phyloP scores from a whole-genome alignment of 2,888 invertebrate genomes.

The Eurytoma adleriae region DNA sequence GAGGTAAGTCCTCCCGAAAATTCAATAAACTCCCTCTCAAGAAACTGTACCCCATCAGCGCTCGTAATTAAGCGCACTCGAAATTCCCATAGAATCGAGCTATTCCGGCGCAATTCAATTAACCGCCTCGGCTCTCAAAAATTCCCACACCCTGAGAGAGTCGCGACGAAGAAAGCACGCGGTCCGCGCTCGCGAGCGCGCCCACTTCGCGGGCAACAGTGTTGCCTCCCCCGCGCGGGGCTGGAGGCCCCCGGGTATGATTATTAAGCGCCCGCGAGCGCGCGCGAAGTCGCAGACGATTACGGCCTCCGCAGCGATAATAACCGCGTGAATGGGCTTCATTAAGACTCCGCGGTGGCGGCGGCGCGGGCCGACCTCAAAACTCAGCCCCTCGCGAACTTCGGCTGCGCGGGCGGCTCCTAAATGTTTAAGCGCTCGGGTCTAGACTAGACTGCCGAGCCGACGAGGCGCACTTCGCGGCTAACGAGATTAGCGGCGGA shows the following conservation, averaged over 20 bases:
- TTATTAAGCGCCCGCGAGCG: slow-evolving; percentile 68
- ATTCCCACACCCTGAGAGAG: not conserved
- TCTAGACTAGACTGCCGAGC: no score
- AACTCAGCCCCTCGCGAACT: slow-evolving; percentile 51
- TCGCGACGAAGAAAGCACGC: not conserved
- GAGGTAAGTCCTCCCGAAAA: no score
- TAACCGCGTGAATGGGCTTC: slow-evolving; percentile 74
- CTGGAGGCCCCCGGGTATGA: no score
- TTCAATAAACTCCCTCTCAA: no score
- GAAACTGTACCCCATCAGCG: no score
- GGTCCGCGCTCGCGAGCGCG: not conserved
- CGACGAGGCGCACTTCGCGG: not conserved
- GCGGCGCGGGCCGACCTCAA: slow-evolving; percentile 53
- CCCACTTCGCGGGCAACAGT: not conserved
- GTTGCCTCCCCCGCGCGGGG: no score
- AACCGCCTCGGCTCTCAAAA: no score
- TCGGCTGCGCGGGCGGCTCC: not conserved
- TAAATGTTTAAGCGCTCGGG: slow-evolving; percentile 12
- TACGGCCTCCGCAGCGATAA: slow-evolving; percentile 71
- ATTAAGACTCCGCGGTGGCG: slow-evolving; percentile 67
- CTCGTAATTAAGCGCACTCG: no score
- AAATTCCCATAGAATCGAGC: no score
- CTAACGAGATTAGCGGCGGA: slow-evolving; percentile 19
- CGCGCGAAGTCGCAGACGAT: slow-evolving; percentile 63
- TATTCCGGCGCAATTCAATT: no score